These are phyloP conservation scores for Cyphomyrmex costatus DNA, from an alignment of 1,140 invertebrate genomes.

Conservation along the genomic window DNA sequence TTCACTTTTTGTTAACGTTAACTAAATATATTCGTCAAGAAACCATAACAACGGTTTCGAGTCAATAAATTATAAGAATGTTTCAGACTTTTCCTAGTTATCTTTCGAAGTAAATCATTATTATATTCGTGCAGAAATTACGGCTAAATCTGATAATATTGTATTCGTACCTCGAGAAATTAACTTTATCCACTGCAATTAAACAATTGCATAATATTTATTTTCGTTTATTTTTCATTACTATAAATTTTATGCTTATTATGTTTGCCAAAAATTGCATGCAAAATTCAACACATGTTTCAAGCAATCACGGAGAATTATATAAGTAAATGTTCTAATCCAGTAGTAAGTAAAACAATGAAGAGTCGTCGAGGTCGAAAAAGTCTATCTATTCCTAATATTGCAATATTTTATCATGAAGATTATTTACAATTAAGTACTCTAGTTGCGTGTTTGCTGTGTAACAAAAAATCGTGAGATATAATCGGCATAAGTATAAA, in stretches of 20 bases:
- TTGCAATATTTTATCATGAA: constrained; percentile 21
- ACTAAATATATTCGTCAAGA: constrained; percentile 51
- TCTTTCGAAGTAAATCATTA: constrained; percentile 26
- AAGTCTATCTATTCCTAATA: constrained; percentile 38
- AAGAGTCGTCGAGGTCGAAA: constrained; percentile 32
- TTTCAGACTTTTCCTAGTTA: constrained; percentile 29
- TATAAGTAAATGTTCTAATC: not conserved
- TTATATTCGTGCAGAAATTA: constrained; percentile 32
- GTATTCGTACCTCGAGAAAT: constrained; percentile 21
- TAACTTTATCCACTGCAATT: constrained; percentile 9
- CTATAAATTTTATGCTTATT: constrained; percentile 28
- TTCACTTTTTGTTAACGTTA: constrained; percentile 37
- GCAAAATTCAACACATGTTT: constrained; percentile 4
- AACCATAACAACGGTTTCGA: constrained; percentile 18
- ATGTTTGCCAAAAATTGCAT: not conserved
- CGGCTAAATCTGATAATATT: constrained; percentile 53
- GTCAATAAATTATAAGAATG: constrained; percentile 67
- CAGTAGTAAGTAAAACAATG: constrained; percentile 8
- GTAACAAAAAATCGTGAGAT: not conserved
- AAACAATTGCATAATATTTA: not conserved
- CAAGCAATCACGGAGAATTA: not conserved
- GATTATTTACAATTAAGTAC: constrained; percentile 70
- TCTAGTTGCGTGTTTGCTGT: constrained; percentile 28
- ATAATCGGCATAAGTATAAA: not conserved
- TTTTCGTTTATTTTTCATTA: not conserved